phyloP scores from a whole-genome alignment of 2,797 vertebrate genomes.

The Balearica regulorum region DNA sequence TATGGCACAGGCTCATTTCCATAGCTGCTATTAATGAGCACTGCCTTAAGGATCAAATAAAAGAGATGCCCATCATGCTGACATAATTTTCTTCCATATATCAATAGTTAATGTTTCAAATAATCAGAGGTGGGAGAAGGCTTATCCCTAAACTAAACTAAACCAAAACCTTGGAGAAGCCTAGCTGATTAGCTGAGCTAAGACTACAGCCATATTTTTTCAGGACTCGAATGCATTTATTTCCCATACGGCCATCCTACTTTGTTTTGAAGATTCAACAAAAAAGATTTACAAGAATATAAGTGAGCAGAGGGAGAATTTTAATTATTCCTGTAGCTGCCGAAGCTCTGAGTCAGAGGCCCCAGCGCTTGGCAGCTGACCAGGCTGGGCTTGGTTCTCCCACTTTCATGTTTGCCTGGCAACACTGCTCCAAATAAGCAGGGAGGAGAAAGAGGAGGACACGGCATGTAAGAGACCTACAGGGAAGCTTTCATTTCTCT shows the following conservation, averaged over 20 bases:
- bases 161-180: not conserved
- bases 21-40: not conserved
- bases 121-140: not conserved
- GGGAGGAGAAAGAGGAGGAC: not conserved
- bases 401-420: not conserved
- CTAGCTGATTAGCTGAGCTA: not conserved
- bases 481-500: not conserved
- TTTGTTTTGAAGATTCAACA: conserved; percentile 3
- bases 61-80: not conserved
- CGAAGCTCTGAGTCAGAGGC: not conserved
- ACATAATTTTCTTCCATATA: not conserved
- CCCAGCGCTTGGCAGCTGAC: not conserved
- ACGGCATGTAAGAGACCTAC: not conserved
- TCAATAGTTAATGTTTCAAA: not conserved
- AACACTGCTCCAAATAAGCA: not conserved
- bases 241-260: not conserved
- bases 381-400: not conserved
- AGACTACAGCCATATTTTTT: not conserved
- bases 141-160: not conserved
- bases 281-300: not conserved
- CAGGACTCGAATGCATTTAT: not conserved
- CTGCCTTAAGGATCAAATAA: not conserved
- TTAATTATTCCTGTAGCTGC: conserved; percentile 3
- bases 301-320: not conserved
- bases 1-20: not conserved